Evolutionary conservation across 2,888 invertebrate genomes (phyloP).

Genomic region (Clepsis dumicolana): DNA sequence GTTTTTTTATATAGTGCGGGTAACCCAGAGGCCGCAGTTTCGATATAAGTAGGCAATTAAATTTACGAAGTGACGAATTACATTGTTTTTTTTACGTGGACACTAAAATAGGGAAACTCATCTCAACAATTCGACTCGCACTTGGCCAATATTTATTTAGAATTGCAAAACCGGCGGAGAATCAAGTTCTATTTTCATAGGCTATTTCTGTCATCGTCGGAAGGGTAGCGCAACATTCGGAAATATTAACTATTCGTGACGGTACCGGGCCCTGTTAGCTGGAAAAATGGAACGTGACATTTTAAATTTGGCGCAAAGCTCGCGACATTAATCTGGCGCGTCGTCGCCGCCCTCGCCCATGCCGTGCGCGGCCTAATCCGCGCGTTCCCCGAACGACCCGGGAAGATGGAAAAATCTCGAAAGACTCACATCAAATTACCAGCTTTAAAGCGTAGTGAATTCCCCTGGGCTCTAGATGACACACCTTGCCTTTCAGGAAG

Average conservation of each 20-base stretch:
- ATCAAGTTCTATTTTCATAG: conserved; percentile 23
- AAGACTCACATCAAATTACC: conserved; percentile 85
- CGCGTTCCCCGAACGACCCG: conserved; percentile 77
- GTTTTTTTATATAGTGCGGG: no score
- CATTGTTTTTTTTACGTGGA: neutral
- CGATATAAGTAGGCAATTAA: neutral
- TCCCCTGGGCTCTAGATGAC: conserved; percentile 76
- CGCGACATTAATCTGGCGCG: conserved; percentile 82
- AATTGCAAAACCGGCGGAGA: conserved; percentile 14
- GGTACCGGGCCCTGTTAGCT: conserved; percentile 73
- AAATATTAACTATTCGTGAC: conserved; percentile 68
- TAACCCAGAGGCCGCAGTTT: no score
- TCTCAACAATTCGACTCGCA: neutral
- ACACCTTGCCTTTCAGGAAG: conserved; percentile 83
- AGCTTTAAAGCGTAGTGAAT: conserved; percentile 82
- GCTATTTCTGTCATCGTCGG: conserved; percentile 34
- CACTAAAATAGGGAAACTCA: neutral
- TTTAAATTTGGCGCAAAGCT: conserved; percentile 83
- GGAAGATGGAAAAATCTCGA: conserved; percentile 83
- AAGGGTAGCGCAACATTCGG: conserved; percentile 63
- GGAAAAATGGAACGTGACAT: conserved; percentile 84
- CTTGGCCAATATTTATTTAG: conserved; percentile 15
- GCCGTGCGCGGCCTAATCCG: conserved; percentile 81
- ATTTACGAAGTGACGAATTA: neutral
- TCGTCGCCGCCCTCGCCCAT: conserved; percentile 79